Conservation (phyloP, 2,113 vertebrate genomes). For the Catharus bicknelli region DNA sequence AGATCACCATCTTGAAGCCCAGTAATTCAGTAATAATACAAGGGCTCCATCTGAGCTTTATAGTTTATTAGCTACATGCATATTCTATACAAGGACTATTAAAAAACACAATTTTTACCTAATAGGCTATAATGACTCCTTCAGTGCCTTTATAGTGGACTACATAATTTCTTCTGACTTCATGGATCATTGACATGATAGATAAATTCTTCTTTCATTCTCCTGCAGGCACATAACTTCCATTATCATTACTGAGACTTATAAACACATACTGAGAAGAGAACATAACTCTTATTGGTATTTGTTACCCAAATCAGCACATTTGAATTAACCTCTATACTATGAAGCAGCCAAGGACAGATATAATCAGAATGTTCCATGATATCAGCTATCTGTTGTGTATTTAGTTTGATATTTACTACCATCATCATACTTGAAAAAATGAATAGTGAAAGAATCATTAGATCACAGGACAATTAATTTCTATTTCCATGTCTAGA, state of each 20-base stretch:
- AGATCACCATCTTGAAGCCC: background rate
- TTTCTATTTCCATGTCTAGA: slow-evolving; percentile 12
- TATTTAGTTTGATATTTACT: slow-evolving; percentile 50
- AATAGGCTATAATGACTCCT: slow-evolving; percentile 59
- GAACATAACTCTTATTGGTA: slow-evolving; percentile 28
- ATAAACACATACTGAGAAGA: slow-evolving; percentile 58
- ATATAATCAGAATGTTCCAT: background rate
- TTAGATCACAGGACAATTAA: background rate
- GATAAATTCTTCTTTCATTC: slow-evolving; percentile 26
- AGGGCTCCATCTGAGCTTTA: background rate
- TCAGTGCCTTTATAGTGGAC: slow-evolving; percentile 3
- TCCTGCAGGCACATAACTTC: slow-evolving; percentile 57
- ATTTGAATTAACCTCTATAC: slow-evolving; percentile 30
- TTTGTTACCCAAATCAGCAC: slow-evolving; percentile 36
- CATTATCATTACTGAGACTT: slow-evolving; percentile 61
- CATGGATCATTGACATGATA: slow-evolving; percentile 66
- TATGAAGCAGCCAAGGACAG: background rate
- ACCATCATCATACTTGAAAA: background rate
- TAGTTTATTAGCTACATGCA: slow-evolving; percentile 19
- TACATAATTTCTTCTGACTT: slow-evolving; percentile 62
- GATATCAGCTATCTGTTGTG: background rate
- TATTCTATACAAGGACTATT: slow-evolving; percentile 29
- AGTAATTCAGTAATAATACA: background rate
- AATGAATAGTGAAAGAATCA: background rate
- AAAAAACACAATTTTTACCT: slow-evolving; percentile 62